Base-by-base conservation (phyloP, 2,797 vertebrate species). In the Tragopan temminckii region DNA sequence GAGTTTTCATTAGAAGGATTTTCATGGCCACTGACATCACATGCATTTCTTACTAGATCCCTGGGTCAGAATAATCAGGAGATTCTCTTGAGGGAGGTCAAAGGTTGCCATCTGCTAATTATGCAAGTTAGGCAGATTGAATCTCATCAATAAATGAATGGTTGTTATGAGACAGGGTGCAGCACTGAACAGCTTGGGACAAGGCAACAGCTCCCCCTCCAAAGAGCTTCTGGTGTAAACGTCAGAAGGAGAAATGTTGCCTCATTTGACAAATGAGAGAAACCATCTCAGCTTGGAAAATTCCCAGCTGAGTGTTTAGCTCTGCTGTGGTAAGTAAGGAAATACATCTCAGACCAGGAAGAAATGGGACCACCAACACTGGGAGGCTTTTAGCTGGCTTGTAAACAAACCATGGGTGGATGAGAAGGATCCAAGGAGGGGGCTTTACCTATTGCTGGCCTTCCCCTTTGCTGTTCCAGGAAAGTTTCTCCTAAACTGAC, bases 351-450 rank as follows among this genome's bases (percentile, higher is more conserved):
- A 74, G 42, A 42, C 2, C 21, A 48, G n/a, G 38, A 8, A 50
- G 31, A 45, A 25, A 12, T 52, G 7, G 50, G 36, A 69, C 7
- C 15, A 64, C 3, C 40, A 62, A 0, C 10, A 20, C 36, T 23
- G 29, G 8, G 80, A 67, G n/a, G 11, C 2, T 82, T 80, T 72
- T 50, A 13, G 58, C 80, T 67, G 23, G 38, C 2, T 70, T 18
- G 5, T 17, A 31, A 31, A 14, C 57, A 52, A 67, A n/a, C 1
- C 27, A 29, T 1, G 1, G 14, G 1, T 2, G 3, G 5, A 9
- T 2, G 2, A 80, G 20, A 59, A 59, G 31, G 1, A 89, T 8
- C 4, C 46, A 13, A 21, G n/a, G 43, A 63, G 7, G 7, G 7
- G 7, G 1, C 13, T 53, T 62, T 33, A 5, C 11, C 45, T 16